phyloP scores from a whole-genome alignment of 2,888 invertebrate species.

The Pecten maximus region DNA sequence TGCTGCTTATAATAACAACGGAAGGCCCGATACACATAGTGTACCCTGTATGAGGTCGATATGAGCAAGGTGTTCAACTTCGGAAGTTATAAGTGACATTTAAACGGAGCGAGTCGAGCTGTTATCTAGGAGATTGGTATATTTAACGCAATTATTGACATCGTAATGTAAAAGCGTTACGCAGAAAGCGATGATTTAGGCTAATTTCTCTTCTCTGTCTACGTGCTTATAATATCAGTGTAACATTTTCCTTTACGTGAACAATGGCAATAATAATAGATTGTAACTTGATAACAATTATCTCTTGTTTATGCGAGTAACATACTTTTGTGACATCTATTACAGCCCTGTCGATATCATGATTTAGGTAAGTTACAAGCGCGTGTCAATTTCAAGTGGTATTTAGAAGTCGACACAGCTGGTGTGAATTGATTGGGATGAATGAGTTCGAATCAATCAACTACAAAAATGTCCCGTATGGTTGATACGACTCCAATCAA shows the following conservation, averaged over 20 bases:
- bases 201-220: background rate
- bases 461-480: background rate
- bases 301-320: background rate
- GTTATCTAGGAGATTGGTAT: background rate
- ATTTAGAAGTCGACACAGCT: slow-evolving; percentile 19
- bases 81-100: background rate
- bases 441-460: background rate
- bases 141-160: background rate
- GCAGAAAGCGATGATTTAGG: background rate
- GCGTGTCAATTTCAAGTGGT: background rate
- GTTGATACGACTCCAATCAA: background rate
- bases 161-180: background rate
- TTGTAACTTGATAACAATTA: background rate
- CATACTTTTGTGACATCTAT: background rate
- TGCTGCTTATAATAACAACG: no score
- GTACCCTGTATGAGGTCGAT: background rate
- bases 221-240: background rate
- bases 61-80: background rate
- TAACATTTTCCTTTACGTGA: background rate
- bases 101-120: background rate
- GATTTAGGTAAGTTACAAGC: slow-evolving; percentile 14
- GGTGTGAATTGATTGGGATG: background rate
- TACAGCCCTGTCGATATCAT: background rate
- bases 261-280: background rate
- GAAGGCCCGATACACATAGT: no score